Evolutionary conservation across 1,140 invertebrate genomes (phyloP), one percentile per base, ranked within the genome.

Genomic region (Papilio machaon): DNA sequence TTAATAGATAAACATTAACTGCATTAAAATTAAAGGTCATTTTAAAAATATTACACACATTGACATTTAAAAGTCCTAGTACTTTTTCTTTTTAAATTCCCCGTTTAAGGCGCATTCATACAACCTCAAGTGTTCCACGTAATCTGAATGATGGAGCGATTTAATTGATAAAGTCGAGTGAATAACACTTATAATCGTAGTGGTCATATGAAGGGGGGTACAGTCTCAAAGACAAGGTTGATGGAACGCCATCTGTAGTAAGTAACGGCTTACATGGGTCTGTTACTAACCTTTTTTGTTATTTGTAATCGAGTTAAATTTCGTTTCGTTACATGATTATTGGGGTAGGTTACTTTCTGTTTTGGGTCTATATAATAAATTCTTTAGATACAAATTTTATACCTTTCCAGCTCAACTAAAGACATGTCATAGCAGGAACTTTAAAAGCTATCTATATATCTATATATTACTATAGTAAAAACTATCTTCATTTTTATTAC

Each of bases 241-340:
- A 74, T 73, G 78, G 47, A n/a, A 81, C 79, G 64, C 80, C 84
- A 87, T 87, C 83, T 85, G 86, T 82, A 11, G 19, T 67, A 35
- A 30, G 30, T 30, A 38, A 23, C 64, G 64, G 11, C 10, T 67
- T 15, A 67, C 64, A 67, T 67, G 23, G 58, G 5, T 17, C 58
- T 23, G 58, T 30, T 67, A 67, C 19, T 67, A 23, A 67, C 19
- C 19, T 10, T 6, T 4, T 35, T 35, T 67, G 11, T 35, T 67
- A 30, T 67, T 2, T 6, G 23, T 9, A 19, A 64, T 64, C 7
- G 7, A 6, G 8, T 23, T 11, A 11, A 64, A 64, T 30, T 38
- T 58, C 49, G 2, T 52, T 52, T 52, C 1, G 0, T 52, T 2
- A 47, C 47, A 47, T 47, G n/a, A n/a, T n/a, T n/a, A n/a, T n/a